phyloP scores from a whole-genome alignment of 1,140 invertebrate genomes.

The Drosophila bifasciata region DNA sequence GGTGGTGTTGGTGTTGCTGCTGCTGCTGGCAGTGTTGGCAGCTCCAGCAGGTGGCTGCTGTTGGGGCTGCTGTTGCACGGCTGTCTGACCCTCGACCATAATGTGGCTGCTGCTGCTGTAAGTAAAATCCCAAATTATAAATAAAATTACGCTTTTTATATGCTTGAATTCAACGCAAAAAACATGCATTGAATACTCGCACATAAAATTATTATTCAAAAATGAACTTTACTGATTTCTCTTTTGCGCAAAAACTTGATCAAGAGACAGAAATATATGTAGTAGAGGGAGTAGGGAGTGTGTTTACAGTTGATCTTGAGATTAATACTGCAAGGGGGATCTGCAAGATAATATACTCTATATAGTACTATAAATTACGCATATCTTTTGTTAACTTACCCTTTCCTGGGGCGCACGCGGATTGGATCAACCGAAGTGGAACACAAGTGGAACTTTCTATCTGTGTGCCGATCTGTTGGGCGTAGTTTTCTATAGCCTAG shows the following conservation, averaged over 20 bases:
- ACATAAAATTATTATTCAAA: neutral
- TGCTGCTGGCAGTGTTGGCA: slow-evolving; percentile 24
- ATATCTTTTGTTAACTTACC: slow-evolving; percentile 16
- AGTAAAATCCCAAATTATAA: neutral
- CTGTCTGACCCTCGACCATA: slow-evolving; percentile 76
- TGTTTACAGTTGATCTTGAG: slow-evolving; percentile 37
- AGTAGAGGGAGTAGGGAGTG: slow-evolving; percentile 26
- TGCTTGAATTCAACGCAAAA: neutral
- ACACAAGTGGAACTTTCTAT: slow-evolving; percentile 6
- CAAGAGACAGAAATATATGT: slow-evolving; percentile 13
- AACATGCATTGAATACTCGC: neutral
- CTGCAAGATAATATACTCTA: slow-evolving; percentile 40
- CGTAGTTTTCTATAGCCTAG: slow-evolving; percentile 53
- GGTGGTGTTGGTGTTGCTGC: slow-evolving; percentile 15
- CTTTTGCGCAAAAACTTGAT: slow-evolving; percentile 13
- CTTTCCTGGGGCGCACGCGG: slow-evolving; percentile 32
- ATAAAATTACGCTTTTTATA: neutral
- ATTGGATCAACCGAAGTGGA: slow-evolving; percentile 24
- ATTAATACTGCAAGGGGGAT: slow-evolving; percentile 73
- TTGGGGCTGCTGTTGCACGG: slow-evolving; percentile 65
- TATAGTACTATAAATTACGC: neutral
- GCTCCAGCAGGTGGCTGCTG: slow-evolving; percentile 20
- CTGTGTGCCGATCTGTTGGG: slow-evolving; percentile 14
- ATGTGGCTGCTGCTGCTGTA: slow-evolving; percentile 31
- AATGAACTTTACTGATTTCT: slow-evolving; percentile 43